A percentile compares a stretch with the other conserved stretches of the same genome.
Conservation (phyloP, 1,140 invertebrate species). For the Sycophila sp. region DNA sequence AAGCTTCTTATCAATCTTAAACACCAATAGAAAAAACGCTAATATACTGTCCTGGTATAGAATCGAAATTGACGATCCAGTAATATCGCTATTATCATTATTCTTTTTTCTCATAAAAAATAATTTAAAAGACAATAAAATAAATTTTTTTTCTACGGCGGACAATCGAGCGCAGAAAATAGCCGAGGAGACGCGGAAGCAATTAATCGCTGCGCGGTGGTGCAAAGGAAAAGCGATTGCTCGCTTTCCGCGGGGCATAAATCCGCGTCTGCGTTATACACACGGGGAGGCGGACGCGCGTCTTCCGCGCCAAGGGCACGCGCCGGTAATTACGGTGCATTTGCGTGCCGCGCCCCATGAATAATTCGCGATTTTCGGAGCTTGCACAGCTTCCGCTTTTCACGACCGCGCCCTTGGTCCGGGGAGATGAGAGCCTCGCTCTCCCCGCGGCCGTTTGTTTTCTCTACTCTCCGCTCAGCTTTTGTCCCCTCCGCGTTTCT, state of each 20-base stretch:
- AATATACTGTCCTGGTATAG: no score
- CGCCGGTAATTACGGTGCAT: background rate
- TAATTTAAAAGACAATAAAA: no score
- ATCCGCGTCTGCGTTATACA: no score
- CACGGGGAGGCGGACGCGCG: background rate
- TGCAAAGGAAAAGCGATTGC: constrained; percentile 35
- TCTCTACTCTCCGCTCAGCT: background rate
- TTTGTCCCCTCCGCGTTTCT: background rate
- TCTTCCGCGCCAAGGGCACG: background rate
- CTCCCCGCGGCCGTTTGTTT: background rate
- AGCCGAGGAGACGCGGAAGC: background rate
- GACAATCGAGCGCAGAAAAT: no score
- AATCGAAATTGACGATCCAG: no score
- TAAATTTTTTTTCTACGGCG: background rate
- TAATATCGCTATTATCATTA: background rate
- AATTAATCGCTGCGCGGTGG: background rate
- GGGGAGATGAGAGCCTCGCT: no score
- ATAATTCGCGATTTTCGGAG: background rate
- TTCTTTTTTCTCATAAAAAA: background rate
- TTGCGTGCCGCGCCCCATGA: background rate
- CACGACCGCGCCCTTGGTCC: background rate
- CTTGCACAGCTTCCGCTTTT: background rate
- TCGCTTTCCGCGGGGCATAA: constrained; percentile 43
- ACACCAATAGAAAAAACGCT: no score
- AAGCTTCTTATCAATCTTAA: no score